Evolutionary conservation across 1,140 invertebrate genomes (phyloP).

Genomic region (Aphelenchoides besseyi): DNA sequence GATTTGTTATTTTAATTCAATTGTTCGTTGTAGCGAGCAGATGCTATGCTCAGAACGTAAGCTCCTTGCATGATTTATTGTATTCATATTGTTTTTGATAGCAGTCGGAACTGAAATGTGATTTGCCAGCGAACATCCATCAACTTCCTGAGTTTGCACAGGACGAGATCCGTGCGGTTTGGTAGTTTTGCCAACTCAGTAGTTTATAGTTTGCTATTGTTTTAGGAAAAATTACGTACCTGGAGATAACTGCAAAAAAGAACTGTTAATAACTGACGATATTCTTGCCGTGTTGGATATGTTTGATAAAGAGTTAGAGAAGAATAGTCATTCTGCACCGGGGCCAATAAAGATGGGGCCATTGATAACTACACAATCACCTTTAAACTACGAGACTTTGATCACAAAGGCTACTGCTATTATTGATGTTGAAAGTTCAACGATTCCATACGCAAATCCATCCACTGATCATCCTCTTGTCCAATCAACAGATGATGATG

Average conservation of each 20-base stretch:
- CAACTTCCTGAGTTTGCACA: slow-evolving; percentile 52
- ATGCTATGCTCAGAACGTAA: background rate
- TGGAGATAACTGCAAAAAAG: slow-evolving; percentile 47
- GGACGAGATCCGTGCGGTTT: slow-evolving; percentile 50
- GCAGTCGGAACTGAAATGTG: slow-evolving; percentile 32
- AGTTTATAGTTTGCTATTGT: background rate
- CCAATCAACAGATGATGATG: slow-evolving; percentile 17
- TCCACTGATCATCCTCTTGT: background rate
- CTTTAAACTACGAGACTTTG: background rate
- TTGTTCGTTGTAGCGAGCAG: background rate
- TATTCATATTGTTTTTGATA: too few relatives aligned
- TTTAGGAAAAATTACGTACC: slow-evolving; percentile 52
- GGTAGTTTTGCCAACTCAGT: slow-evolving; percentile 31
- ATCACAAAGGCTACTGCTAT: background rate
- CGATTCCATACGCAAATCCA: background rate
- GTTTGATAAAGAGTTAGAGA: slow-evolving; percentile 50
- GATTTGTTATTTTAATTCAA: background rate
- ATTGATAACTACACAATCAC: background rate
- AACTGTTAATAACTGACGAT: slow-evolving; percentile 52
- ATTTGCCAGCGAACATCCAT: slow-evolving; percentile 44
- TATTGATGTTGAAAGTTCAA: background rate
- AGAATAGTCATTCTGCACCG: background rate
- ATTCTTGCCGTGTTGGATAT: slow-evolving; percentile 52
- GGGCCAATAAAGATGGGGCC: background rate
- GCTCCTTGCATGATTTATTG: too few relatives aligned